Evolutionary conservation across 2,888 invertebrate genomes (phyloP).

Genomic region (Dynastes hyllus): DNA sequence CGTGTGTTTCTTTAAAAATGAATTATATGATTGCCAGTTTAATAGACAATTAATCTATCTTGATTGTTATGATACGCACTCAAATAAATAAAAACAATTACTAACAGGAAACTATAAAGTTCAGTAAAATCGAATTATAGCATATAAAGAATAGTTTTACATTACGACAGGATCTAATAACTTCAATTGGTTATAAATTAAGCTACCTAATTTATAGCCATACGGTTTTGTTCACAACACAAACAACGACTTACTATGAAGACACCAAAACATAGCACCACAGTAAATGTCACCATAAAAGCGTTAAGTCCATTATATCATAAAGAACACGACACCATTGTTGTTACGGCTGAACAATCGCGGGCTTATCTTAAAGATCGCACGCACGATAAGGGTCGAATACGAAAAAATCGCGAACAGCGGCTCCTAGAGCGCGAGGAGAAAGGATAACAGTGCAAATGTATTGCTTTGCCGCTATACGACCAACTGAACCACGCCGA

Average conservation of each 20-base stretch:
- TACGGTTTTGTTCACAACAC: not conserved
- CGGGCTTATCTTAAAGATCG: slow-evolving; percentile 4
- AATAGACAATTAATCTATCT: too few species aligned
- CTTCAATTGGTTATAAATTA: too few species aligned
- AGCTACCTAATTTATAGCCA: too few species aligned
- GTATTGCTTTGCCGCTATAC: slow-evolving; percentile 23
- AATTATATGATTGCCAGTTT: too few species aligned
- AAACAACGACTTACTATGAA: slow-evolving; percentile 32
- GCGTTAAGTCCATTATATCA: not conserved
- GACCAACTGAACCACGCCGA: slow-evolving; percentile 33
- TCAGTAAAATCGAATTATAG: too few species aligned
- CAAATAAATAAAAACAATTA: too few species aligned
- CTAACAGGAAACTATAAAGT: too few species aligned
- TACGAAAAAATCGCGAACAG: slow-evolving; percentile 12
- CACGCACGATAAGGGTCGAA: not conserved
- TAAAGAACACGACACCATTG: slow-evolving; percentile 24
- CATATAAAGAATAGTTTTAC: too few species aligned
- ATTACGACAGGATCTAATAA: too few species aligned
- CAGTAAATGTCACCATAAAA: slow-evolving; percentile 38
- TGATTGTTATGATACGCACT: too few species aligned
- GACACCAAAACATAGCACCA: slow-evolving; percentile 27
- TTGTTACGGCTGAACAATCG: not conserved
- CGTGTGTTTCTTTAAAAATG: too few species aligned
- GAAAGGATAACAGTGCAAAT: slow-evolving; percentile 38
- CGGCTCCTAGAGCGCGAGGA: not conserved